Conservation (phyloP, 2,888 invertebrate species). For the Aromia moschata region DNA sequence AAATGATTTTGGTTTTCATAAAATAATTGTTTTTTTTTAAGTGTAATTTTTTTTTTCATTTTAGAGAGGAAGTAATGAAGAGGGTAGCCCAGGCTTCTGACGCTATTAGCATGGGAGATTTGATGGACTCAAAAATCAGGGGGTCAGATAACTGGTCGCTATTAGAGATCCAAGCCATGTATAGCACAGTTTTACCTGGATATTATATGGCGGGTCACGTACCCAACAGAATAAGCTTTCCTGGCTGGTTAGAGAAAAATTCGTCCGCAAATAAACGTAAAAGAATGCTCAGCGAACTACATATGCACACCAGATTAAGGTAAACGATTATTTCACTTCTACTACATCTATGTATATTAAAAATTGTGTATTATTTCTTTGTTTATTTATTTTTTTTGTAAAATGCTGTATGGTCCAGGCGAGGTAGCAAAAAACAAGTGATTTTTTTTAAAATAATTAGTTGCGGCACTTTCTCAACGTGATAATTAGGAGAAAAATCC, state of each 20-base stretch:
- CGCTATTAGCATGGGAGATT: slow-evolving; percentile 85
- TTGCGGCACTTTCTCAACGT: too few relatives aligned
- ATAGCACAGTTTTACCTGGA: slow-evolving; percentile 91
- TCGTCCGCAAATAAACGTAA: slow-evolving; percentile 84
- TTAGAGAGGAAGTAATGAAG: slow-evolving; percentile 53
- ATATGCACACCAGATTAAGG: slow-evolving; percentile 86
- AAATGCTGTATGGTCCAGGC: too few relatives aligned
- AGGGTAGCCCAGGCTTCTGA: slow-evolving; percentile 84
- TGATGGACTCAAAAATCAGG: slow-evolving; percentile 84
- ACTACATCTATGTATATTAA: too few relatives aligned
- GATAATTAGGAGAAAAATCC: too few relatives aligned
- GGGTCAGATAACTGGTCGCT: slow-evolving; percentile 85
- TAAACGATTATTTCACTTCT: slow-evolving; percentile 62
- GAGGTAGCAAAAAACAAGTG: too few relatives aligned
- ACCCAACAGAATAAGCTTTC: slow-evolving; percentile 85
- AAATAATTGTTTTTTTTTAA: too few relatives aligned
- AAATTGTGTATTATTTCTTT: too few relatives aligned
- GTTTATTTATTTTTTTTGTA: too few relatives aligned
- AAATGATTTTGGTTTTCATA: too few relatives aligned
- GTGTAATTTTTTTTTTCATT: too few relatives aligned
- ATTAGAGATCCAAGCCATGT: slow-evolving; percentile 86
- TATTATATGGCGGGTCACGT: slow-evolving; percentile 83
- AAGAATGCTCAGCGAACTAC: slow-evolving; percentile 83
- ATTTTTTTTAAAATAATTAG: too few relatives aligned
- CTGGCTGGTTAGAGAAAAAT: slow-evolving; percentile 96